phyloP scores from a whole-genome alignment of 2,113 vertebrate genomes.

The Pelecanoides urinatrix region DNA sequence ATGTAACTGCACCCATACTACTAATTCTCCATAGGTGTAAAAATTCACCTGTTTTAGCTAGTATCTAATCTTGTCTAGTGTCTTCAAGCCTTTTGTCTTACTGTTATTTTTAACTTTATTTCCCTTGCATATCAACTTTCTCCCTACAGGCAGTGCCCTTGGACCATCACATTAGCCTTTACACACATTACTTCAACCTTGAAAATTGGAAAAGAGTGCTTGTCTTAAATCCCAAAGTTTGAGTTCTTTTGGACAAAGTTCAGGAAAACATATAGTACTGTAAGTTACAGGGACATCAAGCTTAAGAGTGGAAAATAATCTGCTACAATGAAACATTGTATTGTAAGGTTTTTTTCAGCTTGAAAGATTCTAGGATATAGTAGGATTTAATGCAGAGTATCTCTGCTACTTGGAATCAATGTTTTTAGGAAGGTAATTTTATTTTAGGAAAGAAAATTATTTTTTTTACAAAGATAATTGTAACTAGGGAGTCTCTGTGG shows the following conservation, averaged over 20 bases:
- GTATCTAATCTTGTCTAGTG: neutral
- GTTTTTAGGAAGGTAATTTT: no score
- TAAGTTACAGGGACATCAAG: neutral
- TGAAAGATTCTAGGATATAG: no score
- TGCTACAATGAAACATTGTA: no score
- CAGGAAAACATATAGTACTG: neutral
- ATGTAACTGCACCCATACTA: neutral
- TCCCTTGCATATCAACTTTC: neutral
- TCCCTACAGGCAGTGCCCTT: neutral
- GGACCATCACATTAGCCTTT: neutral
- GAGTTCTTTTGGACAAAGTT: neutral
- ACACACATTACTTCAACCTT: neutral
- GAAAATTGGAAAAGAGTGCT: neutral
- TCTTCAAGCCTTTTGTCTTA: neutral
- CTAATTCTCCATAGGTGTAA: neutral
- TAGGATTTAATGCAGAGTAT: no score
- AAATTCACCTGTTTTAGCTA: neutral
- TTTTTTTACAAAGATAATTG: no score
- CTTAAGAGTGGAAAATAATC: neutral
- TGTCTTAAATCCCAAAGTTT: neutral
- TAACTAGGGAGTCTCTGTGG: slow-evolving; percentile 72
- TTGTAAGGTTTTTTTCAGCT: no score
- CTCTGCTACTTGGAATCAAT: no score
- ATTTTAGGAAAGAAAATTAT: no score
- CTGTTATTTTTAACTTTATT: neutral